Percentiles rank a stretch among this genome's conserved stretches.
These are phyloP conservation scores for Acanthococcus lagerstroemiae DNA, from an alignment of 2,888 invertebrate genomes.

Conservation along the genomic window DNA sequence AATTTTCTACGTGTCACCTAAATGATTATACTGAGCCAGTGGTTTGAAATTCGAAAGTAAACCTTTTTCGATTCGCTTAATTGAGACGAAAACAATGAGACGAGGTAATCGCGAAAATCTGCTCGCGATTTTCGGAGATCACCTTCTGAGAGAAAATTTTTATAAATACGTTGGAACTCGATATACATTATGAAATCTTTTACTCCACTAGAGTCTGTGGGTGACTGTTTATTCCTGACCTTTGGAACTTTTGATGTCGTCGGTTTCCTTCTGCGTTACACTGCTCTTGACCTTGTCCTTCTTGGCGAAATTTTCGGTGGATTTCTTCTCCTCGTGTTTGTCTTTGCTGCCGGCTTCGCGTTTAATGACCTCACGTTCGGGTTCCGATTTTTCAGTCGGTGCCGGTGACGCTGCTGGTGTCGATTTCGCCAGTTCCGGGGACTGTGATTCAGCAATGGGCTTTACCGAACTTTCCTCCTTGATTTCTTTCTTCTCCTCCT, in stretches of 20 bases:
- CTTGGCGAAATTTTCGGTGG: constrained; percentile 13
- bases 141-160: background rate
- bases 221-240: background rate
- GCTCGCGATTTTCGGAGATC: background rate
- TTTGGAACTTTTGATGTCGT: background rate
- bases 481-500: constrained; percentile 36
- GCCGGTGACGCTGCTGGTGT: constrained; percentile 4
- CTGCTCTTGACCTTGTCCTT: constrained; percentile 10
- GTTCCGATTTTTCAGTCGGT: constrained; percentile 33
- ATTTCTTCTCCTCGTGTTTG: constrained; percentile 34
- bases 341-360: constrained; percentile 35
- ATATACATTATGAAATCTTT: background rate
- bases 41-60: too few species aligned
- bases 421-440: constrained; percentile 8
- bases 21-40: too few species aligned
- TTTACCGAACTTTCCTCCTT: constrained; percentile 31
- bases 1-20: too few species aligned
- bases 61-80: too few species aligned
- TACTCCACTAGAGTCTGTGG: too few species aligned
- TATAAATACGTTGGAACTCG: background rate
- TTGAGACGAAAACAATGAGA: too few species aligned
- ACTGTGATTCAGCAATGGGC: background rate
- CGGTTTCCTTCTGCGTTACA: background rate
- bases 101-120: background rate
- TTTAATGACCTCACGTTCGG: constrained; percentile 32